Base-by-base conservation (phyloP, 1,140 invertebrate genomes). In the Drosophila sechellia region DNA sequence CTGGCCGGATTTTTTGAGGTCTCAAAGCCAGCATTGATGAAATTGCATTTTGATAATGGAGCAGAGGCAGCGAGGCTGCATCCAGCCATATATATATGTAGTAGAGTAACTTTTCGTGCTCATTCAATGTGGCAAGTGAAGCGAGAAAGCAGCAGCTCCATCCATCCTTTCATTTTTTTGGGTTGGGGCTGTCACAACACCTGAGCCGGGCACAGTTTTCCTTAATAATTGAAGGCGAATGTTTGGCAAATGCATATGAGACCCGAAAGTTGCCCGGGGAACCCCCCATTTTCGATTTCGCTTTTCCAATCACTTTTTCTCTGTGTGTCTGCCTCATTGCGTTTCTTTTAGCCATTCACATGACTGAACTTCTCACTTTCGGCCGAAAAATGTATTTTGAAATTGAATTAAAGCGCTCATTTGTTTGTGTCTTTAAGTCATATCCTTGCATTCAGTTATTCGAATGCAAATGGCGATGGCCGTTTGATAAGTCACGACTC, bases 31-130 rank as follows among this genome's bases (percentile, higher is more conserved):
- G 64, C 59, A 84, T 84, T 84, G 79, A 84, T 84, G 64, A 64
- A 76, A 84, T 79, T 84, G 75, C 75, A 83, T 83, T 79, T 76
- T 83, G 80, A 79, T 79, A 79, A 83, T 74, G 75, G 63, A 76
- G 73, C 72, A 56, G 27, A 53, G 45, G 31, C 17, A 45, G n/a
- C n/a, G 13, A 15, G 52, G 48, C 39, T 37, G 27, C 40, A 31
- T 34, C 5, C 46, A 4, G 31, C 31, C 31, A 31, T 13, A 10
- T 37, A 39, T 31, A 22, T 22, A 22, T 56, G 20, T 45, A 45
- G 42, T 45, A 45, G 37, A 76, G 50, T 54, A 55, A 61, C 40
- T 59, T 65, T 64, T 37, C 52, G 59, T 81, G 78, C 60, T 50
- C 72, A 66, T 57, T 81, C 60, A 81, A 72, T 77, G 66, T 43